phyloP scores from a whole-genome alignment of 35 echinoderm and acorn worm species.

The Eucidaris tribuloides region DNA sequence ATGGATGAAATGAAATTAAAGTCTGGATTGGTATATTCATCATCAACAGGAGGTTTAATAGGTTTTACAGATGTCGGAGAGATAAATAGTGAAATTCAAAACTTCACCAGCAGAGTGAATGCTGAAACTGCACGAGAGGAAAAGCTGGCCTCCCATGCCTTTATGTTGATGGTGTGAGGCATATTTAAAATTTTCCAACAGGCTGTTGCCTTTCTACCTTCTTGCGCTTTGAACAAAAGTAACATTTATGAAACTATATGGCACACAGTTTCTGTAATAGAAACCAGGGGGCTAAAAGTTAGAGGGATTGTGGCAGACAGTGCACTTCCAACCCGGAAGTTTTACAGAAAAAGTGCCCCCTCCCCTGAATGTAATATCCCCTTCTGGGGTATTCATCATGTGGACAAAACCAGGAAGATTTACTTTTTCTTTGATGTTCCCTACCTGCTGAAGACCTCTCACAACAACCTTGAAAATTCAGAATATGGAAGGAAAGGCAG shows the following conservation, averaged over 20 bases:
- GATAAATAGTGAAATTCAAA: too few relatives aligned
- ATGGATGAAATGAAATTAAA: slow-evolving; percentile 18
- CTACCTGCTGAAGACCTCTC: slow-evolving; percentile 49
- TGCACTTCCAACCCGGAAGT: slow-evolving; percentile 32
- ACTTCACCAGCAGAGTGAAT: too few relatives aligned
- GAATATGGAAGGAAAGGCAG: slow-evolving; percentile 46
- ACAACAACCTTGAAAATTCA: slow-evolving; percentile 65
- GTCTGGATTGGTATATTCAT: too few relatives aligned
- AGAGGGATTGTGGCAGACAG: slow-evolving; percentile 33
- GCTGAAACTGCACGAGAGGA: too few relatives aligned
- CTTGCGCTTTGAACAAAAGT: background rate
- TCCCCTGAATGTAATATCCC: background rate
- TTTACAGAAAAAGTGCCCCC: slow-evolving; percentile 12
- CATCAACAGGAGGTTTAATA: too few relatives aligned
- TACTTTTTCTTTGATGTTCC: slow-evolving; percentile 64
- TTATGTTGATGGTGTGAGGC: slow-evolving; percentile 20
- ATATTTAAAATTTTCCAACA: slow-evolving; percentile 6
- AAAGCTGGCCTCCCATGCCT: slow-evolving; percentile 10
- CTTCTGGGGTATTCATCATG: background rate
- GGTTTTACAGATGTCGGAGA: too few relatives aligned
- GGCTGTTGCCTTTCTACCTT: slow-evolving; percentile 10
- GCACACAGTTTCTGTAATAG: background rate
- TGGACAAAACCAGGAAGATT: background rate
- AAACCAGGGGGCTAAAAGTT: slow-evolving; percentile 18
- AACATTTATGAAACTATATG: too few relatives aligned